Conservation (phyloP, 2,113 vertebrate genomes). For the Rutilus rutilus region DNA sequence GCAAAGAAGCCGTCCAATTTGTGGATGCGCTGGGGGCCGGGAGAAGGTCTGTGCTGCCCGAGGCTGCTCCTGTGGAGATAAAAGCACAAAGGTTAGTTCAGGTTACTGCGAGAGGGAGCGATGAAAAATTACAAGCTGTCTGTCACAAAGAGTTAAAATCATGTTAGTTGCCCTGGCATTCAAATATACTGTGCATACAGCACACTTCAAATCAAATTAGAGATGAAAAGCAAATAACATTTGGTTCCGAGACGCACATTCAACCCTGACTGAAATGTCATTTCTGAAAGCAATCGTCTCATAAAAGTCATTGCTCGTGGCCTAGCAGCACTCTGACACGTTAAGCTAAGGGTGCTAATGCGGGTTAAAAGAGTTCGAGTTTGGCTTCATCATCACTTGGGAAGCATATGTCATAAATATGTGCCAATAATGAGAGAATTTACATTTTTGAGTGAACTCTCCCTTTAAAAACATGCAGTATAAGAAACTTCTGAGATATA, state of each 20-base stretch:
- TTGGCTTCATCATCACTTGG: not conserved
- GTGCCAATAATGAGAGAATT: too few relatives aligned
- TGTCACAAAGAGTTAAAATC: slow-evolving; percentile 35
- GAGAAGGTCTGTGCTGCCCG: slow-evolving; percentile 92
- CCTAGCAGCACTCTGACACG: not conserved
- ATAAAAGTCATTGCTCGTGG: not conserved
- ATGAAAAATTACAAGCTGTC: slow-evolving; percentile 24
- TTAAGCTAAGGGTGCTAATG: slow-evolving; percentile 7
- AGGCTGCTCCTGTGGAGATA: slow-evolving; percentile 85
- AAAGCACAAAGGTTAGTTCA: slow-evolving; percentile 25
- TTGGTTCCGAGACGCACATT: slow-evolving; percentile 20
- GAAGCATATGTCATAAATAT: not conserved
- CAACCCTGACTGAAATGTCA: slow-evolving; percentile 42
- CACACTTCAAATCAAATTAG: slow-evolving; percentile 36
- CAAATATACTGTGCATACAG: not conserved
- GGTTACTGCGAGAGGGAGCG: not conserved
- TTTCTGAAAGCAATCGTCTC: slow-evolving; percentile 32
- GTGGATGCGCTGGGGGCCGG: slow-evolving; percentile 84
- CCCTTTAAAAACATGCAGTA: not conserved
- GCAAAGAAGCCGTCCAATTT: slow-evolving; percentile 91
- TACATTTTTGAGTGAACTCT: not conserved
- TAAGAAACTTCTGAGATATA: not conserved
- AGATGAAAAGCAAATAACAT: slow-evolving; percentile 32
- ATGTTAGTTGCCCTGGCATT: slow-evolving; percentile 22
- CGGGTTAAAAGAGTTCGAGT: not conserved